phyloP scores from a whole-genome alignment of 1,140 invertebrate species.

The Ips typographus region DNA sequence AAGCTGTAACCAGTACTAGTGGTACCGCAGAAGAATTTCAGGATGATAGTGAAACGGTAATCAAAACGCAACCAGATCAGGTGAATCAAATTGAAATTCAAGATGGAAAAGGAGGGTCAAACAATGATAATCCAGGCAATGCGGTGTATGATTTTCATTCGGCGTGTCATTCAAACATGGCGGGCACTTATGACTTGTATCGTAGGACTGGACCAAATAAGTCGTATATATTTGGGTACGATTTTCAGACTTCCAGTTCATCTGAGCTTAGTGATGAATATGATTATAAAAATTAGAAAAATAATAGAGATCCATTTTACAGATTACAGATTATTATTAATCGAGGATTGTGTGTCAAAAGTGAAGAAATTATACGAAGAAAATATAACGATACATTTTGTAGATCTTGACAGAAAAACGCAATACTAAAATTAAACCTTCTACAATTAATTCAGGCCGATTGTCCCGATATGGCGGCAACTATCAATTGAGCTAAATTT shows the following conservation, averaged over 20 bases:
- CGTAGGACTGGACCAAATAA: slow-evolving; percentile 36
- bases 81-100: not conserved
- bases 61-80: no score
- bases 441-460: no score
- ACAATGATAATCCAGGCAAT: not conserved
- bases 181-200: slow-evolving; percentile 40
- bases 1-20: not conserved
- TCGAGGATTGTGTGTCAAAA: no score
- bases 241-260: slow-evolving; percentile 43
- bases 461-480: no score
- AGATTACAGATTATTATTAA: no score
- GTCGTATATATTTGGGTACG: slow-evolving; percentile 46
- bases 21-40: not conserved
- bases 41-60: no score
- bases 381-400: no score
- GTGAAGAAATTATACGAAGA: no score
- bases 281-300: slow-evolving; percentile 4
- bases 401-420: no score
- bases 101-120: not conserved
- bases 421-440: no score
- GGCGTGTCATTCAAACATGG: slow-evolving; percentile 46
- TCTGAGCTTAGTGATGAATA: slow-evolving; percentile 33
- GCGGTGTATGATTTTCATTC: not conserved
- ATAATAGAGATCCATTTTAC: not conserved
- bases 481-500: not conserved